Base-by-base conservation (phyloP, 2,888 invertebrate species). In the Protodeltote pygarga region DNA sequence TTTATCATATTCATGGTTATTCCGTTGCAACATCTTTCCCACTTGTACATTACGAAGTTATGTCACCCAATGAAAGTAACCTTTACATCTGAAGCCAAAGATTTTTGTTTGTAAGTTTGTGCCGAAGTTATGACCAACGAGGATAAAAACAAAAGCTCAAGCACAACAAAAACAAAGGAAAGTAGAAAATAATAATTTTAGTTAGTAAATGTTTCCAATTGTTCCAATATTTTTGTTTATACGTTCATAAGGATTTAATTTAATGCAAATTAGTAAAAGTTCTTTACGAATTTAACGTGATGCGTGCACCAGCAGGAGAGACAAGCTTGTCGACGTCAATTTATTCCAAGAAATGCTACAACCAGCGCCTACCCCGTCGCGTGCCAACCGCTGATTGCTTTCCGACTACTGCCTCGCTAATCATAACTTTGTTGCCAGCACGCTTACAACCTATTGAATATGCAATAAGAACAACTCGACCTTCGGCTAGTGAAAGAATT, bases 361-460 rank as follows among this genome's bases (percentile, higher is more conserved):
- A 27, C 24, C 25, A 16, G 25, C 34, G 47, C 44, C 31, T 5
- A 23, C 16, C 27, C 13, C 14, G n/a, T 65, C 35, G 53, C 67
- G 53, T 67, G 67, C 42, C 37, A 33, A 5, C 31, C 33, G 37
- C 34, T 49, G 57, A 50, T 64, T 62, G 45, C 48, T 45, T 64
- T 20, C 40, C 28, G 14, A 46, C 42, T 44, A 27, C 33, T 48
- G 37, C 33, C 47, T 41, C 40, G 37, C 48, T 49, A 57, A 66
- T 47, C 58, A 52, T 52, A 49, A 51, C 31, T 66, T 52, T 24
- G 34, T 35, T 33, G 39, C 41, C 20, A 31, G 37, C 33, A 39
- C 34, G 27, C 29, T 52, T 49, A 21, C 8, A 38, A 31, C 16
- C 6, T 17, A 58, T 46, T 63, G 13, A 39, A 55, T 55, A 61